Base-by-base conservation (phyloP, 1,140 invertebrate genomes). In the Sinonovacula constricta region DNA sequence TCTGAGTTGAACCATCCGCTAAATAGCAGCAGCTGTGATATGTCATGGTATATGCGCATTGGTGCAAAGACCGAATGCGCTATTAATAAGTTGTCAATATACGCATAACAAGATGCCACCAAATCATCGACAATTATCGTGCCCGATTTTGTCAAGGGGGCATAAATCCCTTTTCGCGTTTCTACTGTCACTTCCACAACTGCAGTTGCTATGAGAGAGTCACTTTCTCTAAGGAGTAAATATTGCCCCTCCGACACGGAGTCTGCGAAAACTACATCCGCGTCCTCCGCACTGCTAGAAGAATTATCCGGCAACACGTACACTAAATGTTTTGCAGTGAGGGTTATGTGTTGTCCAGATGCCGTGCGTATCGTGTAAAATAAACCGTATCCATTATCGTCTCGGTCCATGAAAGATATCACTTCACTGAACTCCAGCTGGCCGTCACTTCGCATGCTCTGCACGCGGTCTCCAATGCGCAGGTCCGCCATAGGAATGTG, bases 21-120 rank as follows among this genome's bases (percentile, higher is more conserved):
- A 31, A 54, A 39, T 53, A 83, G 71, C 15, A 84, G 51, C 45
- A 68, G 66, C 66, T 70, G 28, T 33, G 70, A 80, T 51, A 86
- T 45, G 45, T 68, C 79, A 68, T 85, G 83, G 67, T 92, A 92
- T 0, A 95, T 74, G 49, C 97, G 92, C 68, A 97, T 90, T 0
- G 97, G 97, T 5, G 94, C 91, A 88, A 98, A 96, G 0, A 95
- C 94, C 86, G 93, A 93, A 88, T 99, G 97, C 4, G 97, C 97
- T 57, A 98, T 77, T 7, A 91, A 89, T 83, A 98, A 96, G 90
- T 95, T 96, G 88, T 95, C 93, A n/a, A 99, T 93, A 15, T 97
- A 92, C 0, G 98, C 98, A 91, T 99, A 99, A 89, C 98, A 99
- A 0, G 97, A 99, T 0, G 96, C 96, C 0, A 97, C 93, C 2